Percentiles rank a stretch among this genome's conserved stretches.
Conservation (phyloP, 1,140 invertebrate species). For the Heliothis virescens region DNA sequence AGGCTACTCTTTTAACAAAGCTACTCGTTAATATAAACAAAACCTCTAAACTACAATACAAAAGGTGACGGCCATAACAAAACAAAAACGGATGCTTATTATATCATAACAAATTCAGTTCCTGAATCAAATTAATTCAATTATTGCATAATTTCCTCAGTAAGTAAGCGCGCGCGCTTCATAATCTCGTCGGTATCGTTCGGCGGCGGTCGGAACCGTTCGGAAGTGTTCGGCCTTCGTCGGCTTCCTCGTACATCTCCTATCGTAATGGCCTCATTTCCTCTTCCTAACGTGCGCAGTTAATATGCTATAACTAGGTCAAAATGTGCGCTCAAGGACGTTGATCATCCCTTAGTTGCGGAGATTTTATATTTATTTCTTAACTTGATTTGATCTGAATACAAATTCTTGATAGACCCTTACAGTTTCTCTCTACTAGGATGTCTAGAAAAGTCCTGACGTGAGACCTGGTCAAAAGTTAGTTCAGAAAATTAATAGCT, state of each 20-base stretch:
- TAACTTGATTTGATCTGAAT: too few species aligned
- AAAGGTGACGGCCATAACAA: constrained; percentile 40
- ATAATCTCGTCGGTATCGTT: neutral
- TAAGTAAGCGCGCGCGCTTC: neutral
- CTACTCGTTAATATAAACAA: neutral
- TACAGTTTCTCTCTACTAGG: too few species aligned
- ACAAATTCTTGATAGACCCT: too few species aligned
- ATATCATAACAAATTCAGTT: constrained; percentile 19
- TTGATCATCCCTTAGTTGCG: neutral
- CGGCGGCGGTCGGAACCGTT: constrained; percentile 33
- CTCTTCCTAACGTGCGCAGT: constrained; percentile 60
- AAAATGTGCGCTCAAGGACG: constrained; percentile 34
- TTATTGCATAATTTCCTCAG: constrained; percentile 36
- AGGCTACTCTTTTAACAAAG: too few species aligned
- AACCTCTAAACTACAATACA: neutral
- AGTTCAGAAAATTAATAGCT: too few species aligned
- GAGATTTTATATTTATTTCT: neutral
- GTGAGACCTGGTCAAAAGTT: too few species aligned
- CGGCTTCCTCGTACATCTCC: constrained; percentile 59
- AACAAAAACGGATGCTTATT: constrained; percentile 40
- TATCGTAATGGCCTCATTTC: constrained; percentile 61
- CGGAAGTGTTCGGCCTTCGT: constrained; percentile 59
- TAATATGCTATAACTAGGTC: constrained; percentile 49
- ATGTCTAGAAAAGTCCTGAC: too few species aligned
- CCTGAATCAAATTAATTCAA: constrained; percentile 35